Evolutionary conservation across 2,888 invertebrate species (phyloP), one percentile per base, ranked within the genome.

Genomic region (Acrobasis suavella): DNA sequence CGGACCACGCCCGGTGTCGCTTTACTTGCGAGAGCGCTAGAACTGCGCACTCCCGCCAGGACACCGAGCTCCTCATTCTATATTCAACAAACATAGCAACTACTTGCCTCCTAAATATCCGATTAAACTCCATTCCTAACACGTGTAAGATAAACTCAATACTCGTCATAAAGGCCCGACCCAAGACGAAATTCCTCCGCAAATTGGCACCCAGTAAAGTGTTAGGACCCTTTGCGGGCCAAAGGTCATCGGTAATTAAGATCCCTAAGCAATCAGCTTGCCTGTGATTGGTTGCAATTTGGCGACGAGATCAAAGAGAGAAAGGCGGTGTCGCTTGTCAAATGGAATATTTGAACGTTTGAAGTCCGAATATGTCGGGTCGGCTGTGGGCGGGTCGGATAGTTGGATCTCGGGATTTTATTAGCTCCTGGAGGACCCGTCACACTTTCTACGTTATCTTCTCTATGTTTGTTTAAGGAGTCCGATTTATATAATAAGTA

Each of bases 161-260:
- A 49, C 49, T 56, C 46, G 39, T 42, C 56, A 42, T 56, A 42
- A 42, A 55, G 55, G 55, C 37, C 50, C 50, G 3, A 22, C 56
- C 42, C 39, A 56, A 42, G 42, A 55, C 38, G 55, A 56, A 42
- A 56, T 56, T 56, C 56, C 56, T 15, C 73, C 71, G 76, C 80
- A 85, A 88, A 88, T 88, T 87, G 83, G 77, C 81, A 81, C 81
- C 83, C 86, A 82, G 74, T 74, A 77, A 72, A 81, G 83, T 84
- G 86, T 85, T 83, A 86, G 82, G 84, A 81, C 78, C 85, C 86
- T 86, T 78, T 74, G 76, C 76, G 71, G 71, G 70, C 78, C 74
- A 85, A 86, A 91, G 91, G 91, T 90, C 90, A 87, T 78, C 81
- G 77, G 85, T 89, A 91, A 91, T 91, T 91, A 91, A 88, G 84